Conservation (phyloP, 2,888 invertebrate species). For the Pterostichus madidus region DNA sequence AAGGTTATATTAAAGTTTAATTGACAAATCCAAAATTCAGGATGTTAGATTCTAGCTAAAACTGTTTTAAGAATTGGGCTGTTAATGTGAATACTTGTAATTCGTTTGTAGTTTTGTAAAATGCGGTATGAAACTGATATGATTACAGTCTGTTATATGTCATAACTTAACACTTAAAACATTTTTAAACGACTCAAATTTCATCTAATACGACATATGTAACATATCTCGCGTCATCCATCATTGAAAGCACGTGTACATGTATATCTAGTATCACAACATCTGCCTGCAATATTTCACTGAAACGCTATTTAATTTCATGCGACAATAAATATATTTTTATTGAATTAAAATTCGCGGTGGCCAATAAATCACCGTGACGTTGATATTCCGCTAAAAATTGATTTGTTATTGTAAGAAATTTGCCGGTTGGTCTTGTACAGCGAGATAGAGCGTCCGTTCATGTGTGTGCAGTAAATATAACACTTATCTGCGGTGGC, state of each 20-base stretch:
- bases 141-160: background rate
- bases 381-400: background rate
- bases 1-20: no score
- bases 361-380: background rate
- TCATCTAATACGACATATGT: conserved; percentile 11
- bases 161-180: conserved; percentile 10
- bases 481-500: conserved; percentile 58
- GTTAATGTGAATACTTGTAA: no score
- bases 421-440: conserved; percentile 6
- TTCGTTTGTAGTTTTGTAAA: no score
- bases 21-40: no score
- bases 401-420: conserved; percentile 42
- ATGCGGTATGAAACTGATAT: conserved; percentile 3
- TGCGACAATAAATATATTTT: conserved; percentile 7
- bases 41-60: no score
- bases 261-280: background rate
- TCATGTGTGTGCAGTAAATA: conserved; percentile 64
- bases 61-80: no score
- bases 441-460: conserved; percentile 28
- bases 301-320: background rate
- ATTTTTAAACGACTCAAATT: background rate
- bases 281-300: conserved; percentile 7
- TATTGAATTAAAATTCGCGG: conserved; percentile 9
- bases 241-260: background rate
- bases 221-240: background rate